Percentiles rank a stretch among this genome's conserved stretches.
phyloP scores from a whole-genome alignment of 2,797 vertebrate species.

The Clarias pachynema region DNA sequence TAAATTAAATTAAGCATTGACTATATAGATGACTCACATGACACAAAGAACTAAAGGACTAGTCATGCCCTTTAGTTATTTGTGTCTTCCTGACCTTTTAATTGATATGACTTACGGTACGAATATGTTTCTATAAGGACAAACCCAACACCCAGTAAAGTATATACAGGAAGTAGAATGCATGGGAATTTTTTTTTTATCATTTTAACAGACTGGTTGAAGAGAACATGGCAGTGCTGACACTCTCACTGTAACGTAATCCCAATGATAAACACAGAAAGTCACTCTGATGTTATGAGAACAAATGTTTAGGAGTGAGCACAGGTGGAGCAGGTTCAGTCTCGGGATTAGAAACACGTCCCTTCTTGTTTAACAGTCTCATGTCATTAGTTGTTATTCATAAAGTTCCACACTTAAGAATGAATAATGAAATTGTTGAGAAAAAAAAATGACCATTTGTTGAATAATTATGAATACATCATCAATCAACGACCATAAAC shows the following conservation, averaged over 20 bases:
- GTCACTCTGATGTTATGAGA: slow-evolving; percentile 22
- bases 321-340: slow-evolving; percentile 40
- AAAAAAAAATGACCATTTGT: neutral
- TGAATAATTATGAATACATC: neutral
- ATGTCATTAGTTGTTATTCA: neutral
- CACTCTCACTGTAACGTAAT: slow-evolving; percentile 12
- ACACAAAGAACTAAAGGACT: too few species aligned
- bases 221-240: neutral
- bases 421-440: neutral
- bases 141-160: neutral
- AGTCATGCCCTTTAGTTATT: neutral
- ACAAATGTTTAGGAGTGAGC: slow-evolving; percentile 10
- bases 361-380: slow-evolving; percentile 7
- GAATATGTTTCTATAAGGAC: neutral
- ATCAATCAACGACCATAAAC: neutral
- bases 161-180: neutral
- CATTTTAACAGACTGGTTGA: neutral
- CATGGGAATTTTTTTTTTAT: neutral
- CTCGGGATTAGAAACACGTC: slow-evolving; percentile 34
- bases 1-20: neutral
- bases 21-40: neutral
- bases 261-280: slow-evolving; percentile 2
- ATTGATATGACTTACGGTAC: slow-evolving; percentile 7
- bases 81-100: neutral
- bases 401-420: neutral